Conservation (phyloP, 2,797 vertebrate genomes). For the Nyctalus aviator region DNA sequence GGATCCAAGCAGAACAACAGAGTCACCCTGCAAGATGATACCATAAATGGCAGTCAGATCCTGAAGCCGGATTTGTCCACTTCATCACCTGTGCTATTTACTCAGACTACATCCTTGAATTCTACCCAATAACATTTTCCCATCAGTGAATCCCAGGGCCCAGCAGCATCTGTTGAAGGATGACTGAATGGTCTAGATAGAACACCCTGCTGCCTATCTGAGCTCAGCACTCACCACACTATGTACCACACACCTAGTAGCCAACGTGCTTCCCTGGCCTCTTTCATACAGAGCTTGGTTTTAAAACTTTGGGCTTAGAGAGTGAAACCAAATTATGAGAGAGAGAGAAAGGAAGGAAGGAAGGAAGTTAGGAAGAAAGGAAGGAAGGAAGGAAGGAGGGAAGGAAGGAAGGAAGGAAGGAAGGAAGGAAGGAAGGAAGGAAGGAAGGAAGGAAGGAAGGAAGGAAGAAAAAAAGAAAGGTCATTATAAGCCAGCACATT, state of each 20-base stretch:
- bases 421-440: too few relatives aligned
- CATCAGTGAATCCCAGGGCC: not conserved
- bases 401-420: too few relatives aligned
- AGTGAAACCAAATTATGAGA: not conserved
- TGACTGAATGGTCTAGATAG: not conserved
- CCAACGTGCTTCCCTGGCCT: not conserved
- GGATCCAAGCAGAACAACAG: not conserved
- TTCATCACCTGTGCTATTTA: not conserved
- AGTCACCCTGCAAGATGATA: fast-evolving
- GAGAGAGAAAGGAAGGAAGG: too few relatives aligned
- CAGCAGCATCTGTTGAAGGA: not conserved
- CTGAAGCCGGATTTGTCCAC: not conserved
- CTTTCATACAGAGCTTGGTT: not conserved
- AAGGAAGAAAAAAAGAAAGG: too few relatives aligned
- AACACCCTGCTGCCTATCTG: not conserved
- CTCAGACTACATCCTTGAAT: not conserved
- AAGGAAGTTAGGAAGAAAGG: too few relatives aligned
- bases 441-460: too few relatives aligned
- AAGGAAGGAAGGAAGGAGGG: too few relatives aligned
- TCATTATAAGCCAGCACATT: not conserved
- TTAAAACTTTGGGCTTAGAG: not conserved
- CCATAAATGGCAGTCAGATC: not conserved
- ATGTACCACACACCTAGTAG: fast-evolving
- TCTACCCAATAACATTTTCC: not conserved
- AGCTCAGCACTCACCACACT: fast-evolving